Evolutionary conservation across 2,888 invertebrate species (phyloP), one percentile per base, ranked within the genome.

Genomic region (Stictocephala bisonia): DNA sequence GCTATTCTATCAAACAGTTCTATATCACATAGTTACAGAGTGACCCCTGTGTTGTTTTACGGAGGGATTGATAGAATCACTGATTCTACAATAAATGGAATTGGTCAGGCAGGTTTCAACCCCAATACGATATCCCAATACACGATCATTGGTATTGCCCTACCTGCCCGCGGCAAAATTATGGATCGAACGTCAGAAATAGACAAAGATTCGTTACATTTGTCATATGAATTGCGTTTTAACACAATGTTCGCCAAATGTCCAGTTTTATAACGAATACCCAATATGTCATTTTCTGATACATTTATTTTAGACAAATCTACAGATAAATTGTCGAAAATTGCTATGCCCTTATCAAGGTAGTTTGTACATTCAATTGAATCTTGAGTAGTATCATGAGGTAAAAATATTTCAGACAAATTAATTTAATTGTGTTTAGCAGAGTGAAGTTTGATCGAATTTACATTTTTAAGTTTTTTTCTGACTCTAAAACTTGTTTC

Each of bases 401-500:
- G 15, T 15, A 56, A 11, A 6, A 29, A 11, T n/a, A 29, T 4
- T 9, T 29, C n/a, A 4, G 27, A 56, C 24, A 50, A 22, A 50
- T 24, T 22, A n/a, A 60, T 60, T 60, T 67, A 40, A 22, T 24
- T 22, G 11, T 18, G 22, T 24, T 35, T 44, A n/a, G 67, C 1
- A n/a, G 6, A 67, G 35, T 9, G 27, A 13, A 67, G 15, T 44
- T 67, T 67, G 7, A 67, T 40, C 15, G 41, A 9, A 22, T 22
- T 67, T n/a, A 67, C n/a, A 11, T 22, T 44, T 40, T 67, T 73
- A 1, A 77, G 41, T 60, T 75, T 76, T 18, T 60, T 66, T 75
- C 76, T 35, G 76, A 74, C 58, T 77, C 74, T 40, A 77, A 44
- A n/a, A 77, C 50, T 66, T 72, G 72, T 3, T 66, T 66, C 2